A percentile compares a stretch with the other conserved stretches of the same genome.
Conservation (phyloP, 1,140 invertebrate genomes). For the Orussus abietinus region DNA sequence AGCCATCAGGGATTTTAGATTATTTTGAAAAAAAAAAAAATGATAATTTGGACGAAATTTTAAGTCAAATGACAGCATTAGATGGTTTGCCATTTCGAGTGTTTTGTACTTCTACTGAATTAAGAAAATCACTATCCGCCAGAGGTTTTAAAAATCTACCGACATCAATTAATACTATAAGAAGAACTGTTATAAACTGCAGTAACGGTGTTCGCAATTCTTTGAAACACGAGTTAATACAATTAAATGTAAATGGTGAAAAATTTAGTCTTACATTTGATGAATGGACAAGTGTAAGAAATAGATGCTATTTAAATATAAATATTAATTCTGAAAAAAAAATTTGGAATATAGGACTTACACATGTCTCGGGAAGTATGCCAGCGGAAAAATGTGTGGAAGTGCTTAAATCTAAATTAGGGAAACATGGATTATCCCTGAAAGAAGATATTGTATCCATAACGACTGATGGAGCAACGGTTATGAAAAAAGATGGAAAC, state of each 20-base stretch:
- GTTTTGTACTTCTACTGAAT: conserved; percentile 16
- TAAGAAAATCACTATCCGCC: conserved; percentile 22
- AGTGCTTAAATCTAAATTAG: conserved; percentile 6
- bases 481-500: conserved; percentile 23
- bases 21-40: conserved; percentile 22
- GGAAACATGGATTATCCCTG: conserved; percentile 5
- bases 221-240: conserved; percentile 12
- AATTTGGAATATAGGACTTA: conserved; percentile 24
- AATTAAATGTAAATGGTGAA: conserved; percentile 19
- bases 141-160: conserved; percentile 19
- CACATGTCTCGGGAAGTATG: conserved; percentile 22
- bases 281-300: conserved; percentile 27
- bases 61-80: too few relatives aligned
- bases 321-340: conserved; percentile 23
- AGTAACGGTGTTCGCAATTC: conserved; percentile 16
- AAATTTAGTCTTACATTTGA: conserved; percentile 28
- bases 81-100: conserved; percentile 20
- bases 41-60: conserved; percentile 24
- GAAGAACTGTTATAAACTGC: conserved; percentile 19
- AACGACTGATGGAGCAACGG: conserved; percentile 18
- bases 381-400: conserved; percentile 20
- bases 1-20: conserved; percentile 14
- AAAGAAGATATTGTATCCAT: conserved; percentile 17
- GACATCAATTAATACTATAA: conserved; percentile 22
- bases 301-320: conserved; percentile 26